Evolutionary conservation across 2,113 vertebrate species (phyloP), one percentile per base, ranked within the genome.

Genomic region (Aythya baeri): DNA sequence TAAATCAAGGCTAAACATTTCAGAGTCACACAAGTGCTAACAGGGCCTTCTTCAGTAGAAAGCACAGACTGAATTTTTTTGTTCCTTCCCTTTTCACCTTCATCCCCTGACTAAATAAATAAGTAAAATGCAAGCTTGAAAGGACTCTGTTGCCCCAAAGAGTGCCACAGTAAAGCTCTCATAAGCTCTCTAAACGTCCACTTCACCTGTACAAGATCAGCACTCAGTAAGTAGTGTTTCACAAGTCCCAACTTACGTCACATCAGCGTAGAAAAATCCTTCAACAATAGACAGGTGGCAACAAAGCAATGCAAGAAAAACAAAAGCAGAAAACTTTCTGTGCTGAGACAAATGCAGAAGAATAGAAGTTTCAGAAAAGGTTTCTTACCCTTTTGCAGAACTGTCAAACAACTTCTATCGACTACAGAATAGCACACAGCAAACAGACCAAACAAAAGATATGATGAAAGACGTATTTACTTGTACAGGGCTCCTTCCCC

Each of bases 371-470:
- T 93, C 96, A 86, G 85, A 92, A 97, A 96, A 97, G 91, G 65
- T 94, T 96, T 62, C 85, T 91, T 84, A 96, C 71, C 74, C 97
- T 93, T 97, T 55, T 85, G 77, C 94, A 94, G 91, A 97, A 83
- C 95, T 26, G 20, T 90, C 97, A 97, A 97, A 86, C 91, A 96
- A 97, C 87, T 96, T 63, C 85, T 89, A 94, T 93, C 93, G 97
- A 97, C 96, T 97, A 97, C 91, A 76, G 95, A 98, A 98, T 95
- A 97, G 97, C 93, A 91, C 96, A 93, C 76, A 68, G 96, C 96
- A 98, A 98, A 98, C 94, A 98, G 55, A 61, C 66, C 76, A 90
- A 96, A 98, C 97, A 98, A 98, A 98, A 97, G 97, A 68, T 84
- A 87, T 57, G 96, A 97, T 97, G 98, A 97, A 98, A 98, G 96